Percentiles rank a stretch among this genome's conserved stretches.
Evolutionary conservation across 1,140 invertebrate genomes (phyloP).

Genomic region (Zaprionus inermis): DNA sequence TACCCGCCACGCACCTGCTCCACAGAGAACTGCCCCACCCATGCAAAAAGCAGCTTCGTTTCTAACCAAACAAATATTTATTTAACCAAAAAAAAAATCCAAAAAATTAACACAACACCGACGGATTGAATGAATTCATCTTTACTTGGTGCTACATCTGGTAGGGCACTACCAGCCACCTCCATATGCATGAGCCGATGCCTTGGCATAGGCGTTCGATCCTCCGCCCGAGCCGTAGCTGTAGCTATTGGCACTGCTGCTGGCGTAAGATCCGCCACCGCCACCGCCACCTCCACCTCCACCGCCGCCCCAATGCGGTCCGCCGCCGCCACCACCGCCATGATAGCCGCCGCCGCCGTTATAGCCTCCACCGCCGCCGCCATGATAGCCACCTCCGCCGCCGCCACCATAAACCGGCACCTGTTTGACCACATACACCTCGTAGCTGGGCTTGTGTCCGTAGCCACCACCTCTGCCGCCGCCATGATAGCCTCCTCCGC

Average conservation of each 20-base stretch:
- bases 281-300: constrained; percentile 35
- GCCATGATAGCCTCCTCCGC: constrained; percentile 24
- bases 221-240: constrained; percentile 44
- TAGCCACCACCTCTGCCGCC: constrained; percentile 34
- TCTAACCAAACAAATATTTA: background rate
- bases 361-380: constrained; percentile 16
- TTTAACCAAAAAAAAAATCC: constrained; percentile 9
- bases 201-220: constrained; percentile 59
- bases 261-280: constrained; percentile 46
- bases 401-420: constrained; percentile 21
- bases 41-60: background rate
- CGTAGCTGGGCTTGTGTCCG: constrained; percentile 26
- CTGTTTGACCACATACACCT: constrained; percentile 51
- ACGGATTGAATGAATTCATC: constrained; percentile 15
- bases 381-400: constrained; percentile 41
- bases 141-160: constrained; percentile 3
- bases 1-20: no score
- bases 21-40: no score
- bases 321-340: constrained; percentile 24
- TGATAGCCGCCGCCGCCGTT: constrained; percentile 15
- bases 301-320: constrained; percentile 6
- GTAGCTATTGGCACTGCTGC: constrained; percentile 70
- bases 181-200: constrained; percentile 60
- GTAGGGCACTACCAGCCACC: constrained; percentile 50
- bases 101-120: constrained; percentile 13